Conservation (phyloP, 2,113 vertebrate species). For the Thryonomys swinderianus region DNA sequence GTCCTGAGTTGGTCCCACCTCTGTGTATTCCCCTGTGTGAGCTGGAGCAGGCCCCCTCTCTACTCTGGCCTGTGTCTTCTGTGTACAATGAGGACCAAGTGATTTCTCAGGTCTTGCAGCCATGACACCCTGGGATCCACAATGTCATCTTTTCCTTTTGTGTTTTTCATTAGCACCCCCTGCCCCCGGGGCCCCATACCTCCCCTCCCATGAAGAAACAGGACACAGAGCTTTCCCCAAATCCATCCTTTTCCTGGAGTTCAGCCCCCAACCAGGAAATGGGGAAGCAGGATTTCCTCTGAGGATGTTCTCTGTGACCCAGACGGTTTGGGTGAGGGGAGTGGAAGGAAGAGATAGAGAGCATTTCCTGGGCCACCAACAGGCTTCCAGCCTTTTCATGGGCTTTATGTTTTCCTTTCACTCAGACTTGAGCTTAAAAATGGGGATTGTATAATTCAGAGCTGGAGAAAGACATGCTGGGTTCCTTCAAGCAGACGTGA, state of each 20-base stretch:
- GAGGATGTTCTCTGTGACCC: constrained; percentile 72
- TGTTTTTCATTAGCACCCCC: constrained; percentile 51
- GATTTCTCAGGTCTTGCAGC: background rate
- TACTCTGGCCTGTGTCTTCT: background rate
- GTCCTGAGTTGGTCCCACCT: background rate
- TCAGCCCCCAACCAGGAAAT: constrained; percentile 74
- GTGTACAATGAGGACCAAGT: background rate
- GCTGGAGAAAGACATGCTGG: background rate
- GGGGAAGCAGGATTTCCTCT: constrained; percentile 82
- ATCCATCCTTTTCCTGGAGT: constrained; percentile 77
- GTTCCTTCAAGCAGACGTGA: background rate
- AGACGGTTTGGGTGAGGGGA: constrained; percentile 51
- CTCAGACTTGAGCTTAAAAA: constrained; percentile 30
- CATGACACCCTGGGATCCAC: background rate
- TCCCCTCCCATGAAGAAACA: constrained; percentile 73
- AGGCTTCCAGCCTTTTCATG: background rate
- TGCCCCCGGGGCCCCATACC: constrained; percentile 52
- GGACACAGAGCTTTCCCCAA: constrained; percentile 73
- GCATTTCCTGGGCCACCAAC: background rate
- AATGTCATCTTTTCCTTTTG: constrained; percentile 44
- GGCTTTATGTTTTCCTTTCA: constrained; percentile 41
- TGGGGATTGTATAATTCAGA: background rate
- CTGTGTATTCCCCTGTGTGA: background rate
- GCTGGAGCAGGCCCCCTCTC: background rate
- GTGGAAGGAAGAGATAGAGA: constrained; percentile 54